A percentile compares a stretch with the other conserved stretches of the same genome.
phyloP scores from a whole-genome alignment of 2,797 vertebrate genomes.

The Allobates femoralis region DNA sequence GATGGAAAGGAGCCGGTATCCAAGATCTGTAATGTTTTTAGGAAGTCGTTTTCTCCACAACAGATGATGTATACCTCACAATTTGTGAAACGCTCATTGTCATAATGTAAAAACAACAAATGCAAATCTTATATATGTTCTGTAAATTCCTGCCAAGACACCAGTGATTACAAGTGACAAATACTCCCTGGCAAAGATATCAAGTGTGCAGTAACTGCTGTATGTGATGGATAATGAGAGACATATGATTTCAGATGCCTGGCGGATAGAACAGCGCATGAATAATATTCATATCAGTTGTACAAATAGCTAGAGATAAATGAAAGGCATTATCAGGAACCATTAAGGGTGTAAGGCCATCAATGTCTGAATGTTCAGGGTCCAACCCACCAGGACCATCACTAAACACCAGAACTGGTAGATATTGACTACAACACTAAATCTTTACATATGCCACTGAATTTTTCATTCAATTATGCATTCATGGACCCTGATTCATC shows the following conservation, averaged over 20 bases:
- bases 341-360: too few species aligned
- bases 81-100: neutral
- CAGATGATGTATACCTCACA: conserved; percentile 10
- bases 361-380: too few species aligned
- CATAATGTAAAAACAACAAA: conserved; percentile 17
- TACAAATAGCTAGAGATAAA: neutral
- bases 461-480: too few species aligned
- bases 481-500: too few species aligned
- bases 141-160: neutral
- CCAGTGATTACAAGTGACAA: neutral
- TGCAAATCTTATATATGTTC: conserved; percentile 12
- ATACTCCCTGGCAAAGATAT: neutral
- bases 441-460: too few species aligned
- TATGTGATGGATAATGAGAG: conserved; percentile 9
- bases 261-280: neutral
- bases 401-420: too few species aligned
- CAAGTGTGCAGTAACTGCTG: neutral
- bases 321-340: too few species aligned
- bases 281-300: neutral
- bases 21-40: neutral
- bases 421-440: too few species aligned
- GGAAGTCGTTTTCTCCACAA: conserved; percentile 1
- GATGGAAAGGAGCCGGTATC: conserved; percentile 20
- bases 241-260: neutral
- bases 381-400: too few species aligned